Conservation (phyloP, 2,797 vertebrate genomes). For the Pangasius krempfi region DNA sequence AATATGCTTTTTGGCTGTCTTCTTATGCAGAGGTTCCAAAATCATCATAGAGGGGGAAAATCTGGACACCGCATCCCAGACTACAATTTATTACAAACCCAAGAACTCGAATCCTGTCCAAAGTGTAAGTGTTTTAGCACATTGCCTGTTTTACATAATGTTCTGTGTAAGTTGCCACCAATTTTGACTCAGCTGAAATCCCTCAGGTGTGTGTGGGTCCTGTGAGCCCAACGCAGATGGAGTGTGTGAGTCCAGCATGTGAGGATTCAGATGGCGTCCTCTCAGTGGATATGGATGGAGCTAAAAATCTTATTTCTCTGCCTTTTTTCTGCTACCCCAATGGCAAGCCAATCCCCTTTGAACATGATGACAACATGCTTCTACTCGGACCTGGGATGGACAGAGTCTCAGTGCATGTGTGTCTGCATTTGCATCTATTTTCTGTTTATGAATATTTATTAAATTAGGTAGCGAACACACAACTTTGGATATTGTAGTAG, state of each 20-base stretch:
- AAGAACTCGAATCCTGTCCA: constrained; percentile 73
- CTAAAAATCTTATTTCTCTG: constrained; percentile 68
- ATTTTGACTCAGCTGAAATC: constrained; percentile 8
- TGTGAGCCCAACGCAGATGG: constrained; percentile 67
- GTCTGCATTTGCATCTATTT: constrained; percentile 37
- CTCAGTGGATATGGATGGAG: constrained; percentile 83
- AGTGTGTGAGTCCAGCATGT: constrained; percentile 80
- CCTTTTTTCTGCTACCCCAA: constrained; percentile 80
- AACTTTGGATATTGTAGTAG: not conserved
- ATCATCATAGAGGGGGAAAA: constrained; percentile 85
- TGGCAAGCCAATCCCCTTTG: constrained; percentile 75
- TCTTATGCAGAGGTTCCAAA: constrained; percentile 77
- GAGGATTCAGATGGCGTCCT: constrained; percentile 76
- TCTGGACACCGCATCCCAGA: constrained; percentile 83
- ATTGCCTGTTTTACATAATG: not conserved
- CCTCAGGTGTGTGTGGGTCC: constrained; percentile 77
- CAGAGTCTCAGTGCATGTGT: constrained; percentile 84
- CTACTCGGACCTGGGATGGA: constrained; percentile 79
- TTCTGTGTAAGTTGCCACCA: not conserved
- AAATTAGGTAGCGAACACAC: not conserved
- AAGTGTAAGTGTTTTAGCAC: constrained; percentile 61
- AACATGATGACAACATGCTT: constrained; percentile 71
- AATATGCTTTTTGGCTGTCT: constrained; percentile 6
- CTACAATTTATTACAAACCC: constrained; percentile 78
- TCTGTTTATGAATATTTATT: not conserved